Base-by-base conservation (phyloP, 2,113 vertebrate genomes). In the Tapirus terrestris region DNA sequence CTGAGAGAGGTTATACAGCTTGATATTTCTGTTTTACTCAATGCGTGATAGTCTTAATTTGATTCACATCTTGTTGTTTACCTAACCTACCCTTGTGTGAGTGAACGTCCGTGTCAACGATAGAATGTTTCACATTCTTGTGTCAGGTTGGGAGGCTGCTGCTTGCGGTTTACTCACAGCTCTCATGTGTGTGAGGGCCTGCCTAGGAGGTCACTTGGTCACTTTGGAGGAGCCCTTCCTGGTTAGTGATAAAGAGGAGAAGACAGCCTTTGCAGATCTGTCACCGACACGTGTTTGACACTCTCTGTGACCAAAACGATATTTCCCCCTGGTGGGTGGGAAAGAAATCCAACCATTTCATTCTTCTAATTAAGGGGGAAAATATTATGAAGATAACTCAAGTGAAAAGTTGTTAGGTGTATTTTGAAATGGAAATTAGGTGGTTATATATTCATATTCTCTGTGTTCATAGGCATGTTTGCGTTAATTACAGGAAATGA, bases 401-500 rank as follows among this genome's bases (percentile, higher is more conserved):
- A 98, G 98, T 98, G 98, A 98, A 98, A 98, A 98, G 98, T 97
- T 98, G 97, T 98, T 98, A 97, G 95, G 94, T 97, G 81, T 98
- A 98, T 98, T 99, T 98, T 98, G 98, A 98, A 98, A 98, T 98
- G 98, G 98, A 99, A 99, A 99, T 98, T 93, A 98, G 95, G 98
- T 98, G 98, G 99, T 98, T 98, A 97, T 98, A 98, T 98, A 98
- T 98, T 98, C 98, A 98, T 98, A 98, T 98, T 98, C 98, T 97
- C 98, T 98, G 98, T 98, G 98, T 98, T 99, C 98, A 98, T 97
- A 98, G 98, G 98, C 98, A 98, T 99, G 98, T 99, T 98, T 98
- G 98, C 95, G 98, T 99, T 99, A 99, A 99, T 99, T 98, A 98
- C 98, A 99, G 98, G 99, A 99, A 99, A 99, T 98, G 98, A 99